Evolutionary conservation across 2,888 invertebrate species (phyloP), one percentile per base, ranked within the genome.

Genomic region (Microctonus hyperodae): DNA sequence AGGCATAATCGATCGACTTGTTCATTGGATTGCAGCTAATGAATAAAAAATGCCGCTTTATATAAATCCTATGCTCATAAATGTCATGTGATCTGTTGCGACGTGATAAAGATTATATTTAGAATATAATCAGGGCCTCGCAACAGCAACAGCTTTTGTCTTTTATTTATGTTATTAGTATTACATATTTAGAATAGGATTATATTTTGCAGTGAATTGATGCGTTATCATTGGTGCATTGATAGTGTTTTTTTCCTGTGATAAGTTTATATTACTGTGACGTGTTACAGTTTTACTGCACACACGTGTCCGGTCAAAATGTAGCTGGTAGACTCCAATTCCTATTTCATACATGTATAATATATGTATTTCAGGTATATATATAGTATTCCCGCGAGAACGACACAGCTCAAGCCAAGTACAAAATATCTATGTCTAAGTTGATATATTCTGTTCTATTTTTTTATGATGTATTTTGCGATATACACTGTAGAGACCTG

Each of bases 301-400:
- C 16, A 16, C 44, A 16, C 44, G 16, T n/a, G n/a, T n/a, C 44
- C 44, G 9, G 9, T 16, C 7, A 16, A 44, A 44, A 44, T 16
- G 16, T 44, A n/a, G 16, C 16, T n/a, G 2, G 0, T n/a, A 20
- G 44, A 44, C 6, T 44, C 16, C 16, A 44, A 20, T n/a, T 16
- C 44, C 44, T 44, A 20, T 16, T 44, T 44, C 16, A 44, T 44
- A 44, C 33, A 13, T n/a, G 31, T 50, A 53, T 65, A 65, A n/a
- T n/a, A n/a, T n/a, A n/a, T n/a, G n/a, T n/a, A n/a, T n/a, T n/a
- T n/a, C n/a, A n/a, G n/a, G n/a, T n/a, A n/a, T n/a, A n/a, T n/a
- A n/a, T n/a, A n/a, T n/a, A n/a, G n/a, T n/a, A 28, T 60, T 65
- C 60, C 65, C 60, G 55, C 60, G 44, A 60, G 59, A 65, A 58